These are phyloP conservation scores for Lordiphosa collinella DNA, from an alignment of 1,140 invertebrate species.

Conservation along the genomic window DNA sequence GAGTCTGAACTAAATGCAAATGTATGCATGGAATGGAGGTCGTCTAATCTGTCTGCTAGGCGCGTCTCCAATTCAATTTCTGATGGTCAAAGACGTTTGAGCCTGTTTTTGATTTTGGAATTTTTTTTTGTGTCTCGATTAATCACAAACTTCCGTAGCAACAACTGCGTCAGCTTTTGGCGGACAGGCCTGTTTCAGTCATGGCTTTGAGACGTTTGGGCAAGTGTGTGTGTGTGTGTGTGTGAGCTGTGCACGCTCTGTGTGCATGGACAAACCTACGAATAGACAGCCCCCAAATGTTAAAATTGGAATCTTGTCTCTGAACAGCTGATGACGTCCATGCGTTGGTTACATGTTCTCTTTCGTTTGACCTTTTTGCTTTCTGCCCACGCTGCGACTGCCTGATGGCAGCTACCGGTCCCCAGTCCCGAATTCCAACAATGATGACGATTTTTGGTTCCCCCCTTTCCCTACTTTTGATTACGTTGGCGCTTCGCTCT, in stretches of 20 bases:
- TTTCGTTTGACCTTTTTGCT: slow-evolving; percentile 51
- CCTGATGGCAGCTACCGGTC: slow-evolving; percentile 13
- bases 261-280: slow-evolving; percentile 67
- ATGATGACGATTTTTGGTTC: slow-evolving; percentile 45
- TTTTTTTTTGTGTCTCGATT: slow-evolving; percentile 34
- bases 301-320: slow-evolving; percentile 38
- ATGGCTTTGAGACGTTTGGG: slow-evolving; percentile 67
- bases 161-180: slow-evolving; percentile 62
- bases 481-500: slow-evolving; percentile 57
- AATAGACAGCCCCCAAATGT: slow-evolving; percentile 65
- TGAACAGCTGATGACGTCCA: slow-evolving; percentile 72
- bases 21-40: slow-evolving; percentile 17
- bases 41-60: slow-evolving; percentile 28
- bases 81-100: slow-evolving; percentile 11
- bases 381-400: slow-evolving; percentile 54
- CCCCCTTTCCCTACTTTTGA: slow-evolving; percentile 48
- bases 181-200: slow-evolving; percentile 18
- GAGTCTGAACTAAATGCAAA: slow-evolving; percentile 31
- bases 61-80: slow-evolving; percentile 29
- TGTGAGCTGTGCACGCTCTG: slow-evolving; percentile 58
- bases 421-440: no score
- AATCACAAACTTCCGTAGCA: slow-evolving; percentile 73
- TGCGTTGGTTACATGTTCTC: slow-evolving; percentile 62
- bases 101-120: slow-evolving; percentile 36
- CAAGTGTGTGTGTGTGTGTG: slow-evolving; percentile 22